Base-by-base conservation (phyloP, 2,797 vertebrate genomes). In the Lepilemur ruficaudatus region DNA sequence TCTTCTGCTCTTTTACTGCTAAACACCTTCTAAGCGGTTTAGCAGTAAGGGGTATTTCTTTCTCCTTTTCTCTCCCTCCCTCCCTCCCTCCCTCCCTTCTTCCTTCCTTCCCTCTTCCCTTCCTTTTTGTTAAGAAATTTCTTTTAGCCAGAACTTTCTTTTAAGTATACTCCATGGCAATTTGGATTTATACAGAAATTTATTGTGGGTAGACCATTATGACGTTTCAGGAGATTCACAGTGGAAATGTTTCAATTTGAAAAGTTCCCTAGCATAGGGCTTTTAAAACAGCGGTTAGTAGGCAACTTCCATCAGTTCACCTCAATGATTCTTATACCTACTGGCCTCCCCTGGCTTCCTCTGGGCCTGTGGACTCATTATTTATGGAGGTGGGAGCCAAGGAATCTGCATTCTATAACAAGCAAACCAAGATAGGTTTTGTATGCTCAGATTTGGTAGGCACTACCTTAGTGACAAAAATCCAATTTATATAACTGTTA, bases 391-490 rank as follows among this genome's bases (percentile, higher is more conserved):
- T 7, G 52, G 61, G 32, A 7, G 28, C 35, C 4, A 5, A 69
- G 14, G 17, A 59, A 43, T 50, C 70, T 89, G 43, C n/a, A 38
- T 97, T 96, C 75, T n/a, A 8, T 61, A 67, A 38, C 20, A 76
- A 57, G 20, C 35, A 81, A 83, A 61, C 75, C 78, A 48, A 50
- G 43, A 7, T 78, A 63, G 50, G 11, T 88, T 90, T 30, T 63
- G 8, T 67, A 32, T 7, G 2, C 41, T 79, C 23, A 59, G 32
- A 4, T 75, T 50, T 78, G 14, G 70, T 79, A 57, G 59, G 38
- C 23, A 22, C 35, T n/a, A 5, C 17, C 22, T 59, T 70, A 25
- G 63, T 52, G 30, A n/a, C 1, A 9, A 67, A 84, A 83, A 72
- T 90, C 43, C 7, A 14, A 12, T 23, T n/a, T 72, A 20, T 25